Base-by-base conservation (phyloP, 2,797 vertebrate genomes). In the Adelosebastes latens region DNA sequence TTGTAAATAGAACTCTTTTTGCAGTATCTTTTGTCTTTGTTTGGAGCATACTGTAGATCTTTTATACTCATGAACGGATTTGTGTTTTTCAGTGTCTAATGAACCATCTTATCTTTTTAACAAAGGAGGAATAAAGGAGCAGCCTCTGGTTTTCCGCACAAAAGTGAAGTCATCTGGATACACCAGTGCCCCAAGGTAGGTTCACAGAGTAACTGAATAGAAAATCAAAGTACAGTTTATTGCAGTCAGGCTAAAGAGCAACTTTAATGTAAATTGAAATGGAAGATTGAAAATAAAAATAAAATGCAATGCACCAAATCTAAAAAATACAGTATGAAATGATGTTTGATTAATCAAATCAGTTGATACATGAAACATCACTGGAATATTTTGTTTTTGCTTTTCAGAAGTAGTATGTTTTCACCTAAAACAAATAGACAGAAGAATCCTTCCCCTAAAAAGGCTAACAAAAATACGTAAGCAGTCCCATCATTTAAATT, bases 151-250 rank as follows among this genome's bases (percentile, higher is more conserved):
- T 88, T 98, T 98, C 92, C 96, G 96, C 81, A 91, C 89, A 4
- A 95, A 95, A 83, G 95, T 99, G 68, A 96, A 94, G 77, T 99
- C 98, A 14, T 99, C 98, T 36, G 98, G 97, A 66, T 99, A 98
- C 67, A 88, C 88, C 20, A 76, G 84, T 8, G 82, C 93, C 63
- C 96, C 97, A n/a, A 94, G 72, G 98, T 98, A 89, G 90, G 96
- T 94, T 83, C 5, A 67, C 5, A 64, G 18, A 73, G 39, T 9
- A 29, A 39, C 13, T 3, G 66, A 11, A 36, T 11, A 68, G 1
- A 53, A 75, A 80, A 80, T 81, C 0, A 20, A 60, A 81, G 70
- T 52, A 32, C 8, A 55, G 12, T 68, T 32, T 56, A 36, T 49
- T 70, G 8, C 6, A 46, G 56, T 75, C 58, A 60, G 22, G 11